phyloP scores from a whole-genome alignment of 2,113 vertebrate species.

The Tupaia tana region DNA sequence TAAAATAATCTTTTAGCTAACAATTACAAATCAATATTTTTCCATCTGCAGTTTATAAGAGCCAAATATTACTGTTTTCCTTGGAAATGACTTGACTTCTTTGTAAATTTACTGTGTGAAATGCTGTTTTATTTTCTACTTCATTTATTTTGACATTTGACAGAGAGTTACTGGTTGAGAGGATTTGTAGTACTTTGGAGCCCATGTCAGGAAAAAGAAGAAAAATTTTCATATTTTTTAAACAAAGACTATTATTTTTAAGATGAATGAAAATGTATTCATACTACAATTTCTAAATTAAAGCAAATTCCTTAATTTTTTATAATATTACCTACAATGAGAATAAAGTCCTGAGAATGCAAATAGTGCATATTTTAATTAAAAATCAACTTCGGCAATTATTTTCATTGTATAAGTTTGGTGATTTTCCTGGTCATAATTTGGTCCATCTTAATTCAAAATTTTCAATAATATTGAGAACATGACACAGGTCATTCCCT shows the following conservation, averaged over 20 bases:
- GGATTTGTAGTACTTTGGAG: background rate
- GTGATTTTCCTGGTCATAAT: slow-evolving; percentile 52
- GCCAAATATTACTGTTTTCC: slow-evolving; percentile 55
- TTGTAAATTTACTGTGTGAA: slow-evolving; percentile 55
- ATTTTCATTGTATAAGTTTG: slow-evolving; percentile 60
- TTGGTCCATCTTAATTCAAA: slow-evolving; percentile 59
- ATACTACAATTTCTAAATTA: slow-evolving; percentile 6
- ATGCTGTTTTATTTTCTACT: slow-evolving; percentile 25
- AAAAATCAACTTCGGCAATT: slow-evolving; percentile 57
- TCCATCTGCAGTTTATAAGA: background rate
- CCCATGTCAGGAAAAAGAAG: background rate
- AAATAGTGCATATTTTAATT: slow-evolving; percentile 48
- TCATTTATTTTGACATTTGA: slow-evolving; percentile 57
- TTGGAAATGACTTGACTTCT: slow-evolving; percentile 48
- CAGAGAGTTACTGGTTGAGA: slow-evolving; percentile 57
- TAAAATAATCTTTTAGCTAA: slow-evolving; percentile 48
- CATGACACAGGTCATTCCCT: background rate
- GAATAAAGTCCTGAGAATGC: background rate
- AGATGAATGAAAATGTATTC: slow-evolving; percentile 47
- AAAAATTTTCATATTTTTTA: slow-evolving; percentile 35
- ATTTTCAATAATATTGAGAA: slow-evolving; percentile 60
- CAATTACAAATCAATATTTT: background rate
- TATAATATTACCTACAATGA: background rate
- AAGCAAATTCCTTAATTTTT: background rate
- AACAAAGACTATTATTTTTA: slow-evolving; percentile 36